Evolutionary conservation across 2,113 vertebrate species (phyloP).

Genomic region (Spermophilus dauricus): DNA sequence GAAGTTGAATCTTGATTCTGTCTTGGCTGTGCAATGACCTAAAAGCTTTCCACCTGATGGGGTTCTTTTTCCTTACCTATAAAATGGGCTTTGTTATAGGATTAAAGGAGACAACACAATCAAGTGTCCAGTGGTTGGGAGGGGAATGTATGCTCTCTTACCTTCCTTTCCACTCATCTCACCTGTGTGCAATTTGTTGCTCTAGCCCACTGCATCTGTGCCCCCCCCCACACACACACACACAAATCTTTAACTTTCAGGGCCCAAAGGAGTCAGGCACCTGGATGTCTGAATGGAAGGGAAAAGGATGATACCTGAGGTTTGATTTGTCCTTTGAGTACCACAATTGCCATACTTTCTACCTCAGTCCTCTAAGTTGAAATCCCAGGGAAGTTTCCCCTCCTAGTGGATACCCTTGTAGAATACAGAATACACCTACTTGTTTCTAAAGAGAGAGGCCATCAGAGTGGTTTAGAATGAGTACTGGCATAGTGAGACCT

Average conservation of each 20-base stretch:
- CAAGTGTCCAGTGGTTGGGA: neutral
- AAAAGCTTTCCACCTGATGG: neutral
- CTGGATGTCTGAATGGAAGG: neutral
- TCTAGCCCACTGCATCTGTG: neutral
- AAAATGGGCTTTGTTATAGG: neutral
- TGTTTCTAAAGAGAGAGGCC: neutral
- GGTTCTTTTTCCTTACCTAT: neutral
- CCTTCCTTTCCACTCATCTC: neutral
- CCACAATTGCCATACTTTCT: neutral
- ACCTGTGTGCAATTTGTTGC: neutral
- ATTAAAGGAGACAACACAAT: neutral
- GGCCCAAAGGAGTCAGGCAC: neutral
- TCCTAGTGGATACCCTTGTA: neutral
- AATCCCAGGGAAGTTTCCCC: neutral
- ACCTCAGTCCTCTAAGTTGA: neutral
- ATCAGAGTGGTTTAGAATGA: neutral
- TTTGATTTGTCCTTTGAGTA: neutral
- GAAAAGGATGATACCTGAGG: neutral
- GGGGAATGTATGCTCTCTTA: fast-evolving
- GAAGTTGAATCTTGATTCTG: neutral
- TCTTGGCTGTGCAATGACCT: neutral
- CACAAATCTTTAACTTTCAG: neutral
- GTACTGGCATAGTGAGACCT: neutral
- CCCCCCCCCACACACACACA: too few relatives aligned
- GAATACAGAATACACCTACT: neutral